Conservation (phyloP, 2,113 vertebrate genomes). For the Bufo gargarizans region DNA sequence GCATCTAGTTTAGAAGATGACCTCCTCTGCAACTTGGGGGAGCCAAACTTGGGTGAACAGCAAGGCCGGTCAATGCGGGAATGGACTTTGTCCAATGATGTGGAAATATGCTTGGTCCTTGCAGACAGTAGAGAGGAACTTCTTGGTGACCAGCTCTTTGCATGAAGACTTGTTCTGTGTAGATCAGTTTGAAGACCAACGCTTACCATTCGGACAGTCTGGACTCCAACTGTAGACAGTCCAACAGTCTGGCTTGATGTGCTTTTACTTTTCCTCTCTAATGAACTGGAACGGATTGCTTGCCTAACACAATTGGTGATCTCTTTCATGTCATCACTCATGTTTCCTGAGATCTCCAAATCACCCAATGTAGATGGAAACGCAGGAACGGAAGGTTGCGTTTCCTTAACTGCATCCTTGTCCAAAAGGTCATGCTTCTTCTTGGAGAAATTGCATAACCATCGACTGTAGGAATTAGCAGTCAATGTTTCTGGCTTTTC, state of each 20-base stretch:
- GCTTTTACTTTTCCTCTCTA: slow-evolving; percentile 92
- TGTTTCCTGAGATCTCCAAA: slow-evolving; percentile 92
- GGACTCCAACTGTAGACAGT: slow-evolving; percentile 82
- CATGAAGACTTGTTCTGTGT: slow-evolving; percentile 75
- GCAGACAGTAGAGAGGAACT: slow-evolving; percentile 84
- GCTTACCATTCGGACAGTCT: slow-evolving; percentile 86
- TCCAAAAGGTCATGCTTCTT: slow-evolving; percentile 89
- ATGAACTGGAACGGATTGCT: slow-evolving; percentile 92
- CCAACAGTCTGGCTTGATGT: slow-evolving; percentile 82
- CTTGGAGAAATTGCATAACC: slow-evolving; percentile 91
- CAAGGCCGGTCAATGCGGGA: slow-evolving; percentile 90
- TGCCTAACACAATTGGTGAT: slow-evolving; percentile 97
- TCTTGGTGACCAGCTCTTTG: slow-evolving; percentile 91
- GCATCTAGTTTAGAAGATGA: slow-evolving; percentile 89
- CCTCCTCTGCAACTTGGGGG: slow-evolving; percentile 91
- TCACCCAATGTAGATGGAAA: slow-evolving; percentile 77
- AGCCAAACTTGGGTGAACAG: slow-evolving; percentile 95
- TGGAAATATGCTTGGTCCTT: slow-evolving; percentile 92
- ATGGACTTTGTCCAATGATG: slow-evolving; percentile 94
- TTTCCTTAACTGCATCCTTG: slow-evolving; percentile 61
- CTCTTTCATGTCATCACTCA: slow-evolving; percentile 99
- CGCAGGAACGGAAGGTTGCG: slow-evolving; percentile 67
- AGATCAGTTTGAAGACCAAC: slow-evolving; percentile 89
- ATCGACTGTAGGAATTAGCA: slow-evolving; percentile 81
- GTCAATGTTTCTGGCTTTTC: slow-evolving; percentile 70